Evolutionary conservation across 2,797 vertebrate species (phyloP), one percentile per base, ranked within the genome.

Genomic region (Chiloscyllium punctatum): DNA sequence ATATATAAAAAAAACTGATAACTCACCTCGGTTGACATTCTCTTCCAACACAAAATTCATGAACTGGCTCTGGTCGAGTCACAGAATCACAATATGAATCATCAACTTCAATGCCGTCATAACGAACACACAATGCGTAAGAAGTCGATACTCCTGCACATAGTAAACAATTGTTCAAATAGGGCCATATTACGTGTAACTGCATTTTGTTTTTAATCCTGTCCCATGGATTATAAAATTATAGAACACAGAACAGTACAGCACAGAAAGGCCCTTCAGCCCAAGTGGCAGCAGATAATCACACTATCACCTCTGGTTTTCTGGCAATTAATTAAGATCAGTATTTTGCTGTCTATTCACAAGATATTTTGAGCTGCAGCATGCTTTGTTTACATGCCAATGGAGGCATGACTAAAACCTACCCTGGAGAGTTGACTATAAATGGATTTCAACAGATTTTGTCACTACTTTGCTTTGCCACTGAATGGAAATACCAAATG

Each of bases 31-130:
- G 99, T 97, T 99, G 99, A 97, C 99, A 99, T 96, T 99, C 99
- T 96, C 99, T 98, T 95, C 99, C 99, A 0, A 98, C 98, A 84
- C 99, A 99, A 98, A 99, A 99, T 97, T 99, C 99, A 0, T 99
- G 99, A 96, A 99, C 98, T 0, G 99, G 99, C 97, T 99, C 99
- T 0, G 99, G 99, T 30, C 99, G 97, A 96, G 99, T 99, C 97
- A 99, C 97, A 96, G 99, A 98, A 0, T 99, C 99, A 0, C 99
- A 99, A 97, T 99, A 98, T 86, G 98, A 97, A 62, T 99, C 99
- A 0, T 99, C 99, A 95, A 99, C 99, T 96, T 99, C 99, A 0
- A 98, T 97, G 1, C 99, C 99, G 1, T 99, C 99, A 0, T 99
- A 99, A 96, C 99, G 99, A 84, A 99, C 98, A 37, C 99, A 99